phyloP scores from a whole-genome alignment of 2,113 vertebrate species.

The Malurus cyaneus region DNA sequence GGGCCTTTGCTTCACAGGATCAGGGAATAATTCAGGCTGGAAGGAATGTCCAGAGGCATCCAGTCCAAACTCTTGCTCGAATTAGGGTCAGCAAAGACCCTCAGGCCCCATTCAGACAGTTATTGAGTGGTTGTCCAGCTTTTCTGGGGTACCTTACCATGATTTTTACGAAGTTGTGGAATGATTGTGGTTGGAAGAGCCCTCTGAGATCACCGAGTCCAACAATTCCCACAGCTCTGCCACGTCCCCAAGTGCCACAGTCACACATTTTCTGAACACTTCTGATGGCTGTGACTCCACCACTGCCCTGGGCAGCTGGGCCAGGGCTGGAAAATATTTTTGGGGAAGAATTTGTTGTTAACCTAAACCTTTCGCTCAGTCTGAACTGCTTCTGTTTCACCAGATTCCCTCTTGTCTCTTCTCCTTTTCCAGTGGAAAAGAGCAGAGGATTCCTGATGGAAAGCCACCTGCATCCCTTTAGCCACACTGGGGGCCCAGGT shows the following conservation, averaged over 20 bases:
- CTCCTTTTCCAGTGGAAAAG: not conserved
- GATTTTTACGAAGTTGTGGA: not conserved
- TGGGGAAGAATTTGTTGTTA: not conserved
- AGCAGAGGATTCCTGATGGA: not conserved
- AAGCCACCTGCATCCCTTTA: not conserved
- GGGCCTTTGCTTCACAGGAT: not conserved
- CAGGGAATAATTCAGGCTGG: not conserved
- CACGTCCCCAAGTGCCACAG: not conserved
- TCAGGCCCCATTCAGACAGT: not conserved
- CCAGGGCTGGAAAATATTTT: not conserved
- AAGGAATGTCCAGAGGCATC: not conserved
- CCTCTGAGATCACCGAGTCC: not conserved
- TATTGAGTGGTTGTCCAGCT: accelerated
- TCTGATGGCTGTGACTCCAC: not conserved
- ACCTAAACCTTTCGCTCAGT: not conserved
- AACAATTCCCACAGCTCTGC: not conserved
- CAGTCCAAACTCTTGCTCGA: not conserved
- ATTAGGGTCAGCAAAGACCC: not conserved
- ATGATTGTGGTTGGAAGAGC: not conserved
- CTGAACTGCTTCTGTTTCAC: not conserved
- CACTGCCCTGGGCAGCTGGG: not conserved
- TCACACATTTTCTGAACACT: accelerated
- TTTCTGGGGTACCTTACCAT: not conserved
- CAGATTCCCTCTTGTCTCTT: not conserved
- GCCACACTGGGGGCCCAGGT: not conserved